Evolutionary conservation across 2,888 invertebrate species (phyloP).

Genomic region (Drosophila nr. fundita): DNA sequence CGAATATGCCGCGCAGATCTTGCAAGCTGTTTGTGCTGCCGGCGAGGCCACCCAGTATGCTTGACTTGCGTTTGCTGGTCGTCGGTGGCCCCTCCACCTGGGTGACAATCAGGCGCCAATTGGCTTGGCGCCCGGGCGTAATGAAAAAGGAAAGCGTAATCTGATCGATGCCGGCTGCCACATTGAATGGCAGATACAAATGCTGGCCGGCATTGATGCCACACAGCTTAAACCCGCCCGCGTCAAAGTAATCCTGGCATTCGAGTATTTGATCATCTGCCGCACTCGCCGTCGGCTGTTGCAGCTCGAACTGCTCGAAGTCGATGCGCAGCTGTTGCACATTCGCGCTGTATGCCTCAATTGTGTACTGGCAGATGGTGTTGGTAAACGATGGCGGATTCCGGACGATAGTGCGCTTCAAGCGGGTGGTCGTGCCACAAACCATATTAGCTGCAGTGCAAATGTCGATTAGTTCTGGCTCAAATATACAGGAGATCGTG

Average conservation of each 20-base stretch:
- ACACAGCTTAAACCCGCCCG: conserved; percentile 85
- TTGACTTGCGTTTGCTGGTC: conserved; percentile 34
- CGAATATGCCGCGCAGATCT: conserved; percentile 78
- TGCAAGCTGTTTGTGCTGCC: conserved; percentile 68
- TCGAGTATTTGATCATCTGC: conserved; percentile 51
- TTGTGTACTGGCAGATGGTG: conserved; percentile 75
- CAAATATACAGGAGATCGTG: neutral
- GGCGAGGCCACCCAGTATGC: conserved; percentile 41
- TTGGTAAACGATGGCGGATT: conserved; percentile 68
- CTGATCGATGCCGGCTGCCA: conserved; percentile 75
- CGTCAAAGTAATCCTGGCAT: conserved; percentile 77
- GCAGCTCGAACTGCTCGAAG: conserved; percentile 79
- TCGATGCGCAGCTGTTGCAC: conserved; percentile 84
- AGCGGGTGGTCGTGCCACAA: conserved; percentile 74
- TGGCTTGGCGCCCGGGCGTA: conserved; percentile 80
- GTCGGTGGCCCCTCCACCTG: conserved; percentile 86
- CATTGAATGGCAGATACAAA: conserved; percentile 82
- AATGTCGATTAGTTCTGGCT: neutral
- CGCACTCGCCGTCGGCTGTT: conserved; percentile 60
- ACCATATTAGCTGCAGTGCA: conserved; percentile 76
- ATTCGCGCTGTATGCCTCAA: conserved; percentile 78
- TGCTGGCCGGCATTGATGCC: conserved; percentile 89
- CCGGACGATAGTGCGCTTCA: conserved; percentile 82
- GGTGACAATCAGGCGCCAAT: conserved; percentile 88
- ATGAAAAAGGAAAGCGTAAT: conserved; percentile 85